Evolutionary conservation across 2,797 vertebrate species (phyloP), one percentile per base, ranked within the genome.

Genomic region (Dipus sagitta): DNA sequence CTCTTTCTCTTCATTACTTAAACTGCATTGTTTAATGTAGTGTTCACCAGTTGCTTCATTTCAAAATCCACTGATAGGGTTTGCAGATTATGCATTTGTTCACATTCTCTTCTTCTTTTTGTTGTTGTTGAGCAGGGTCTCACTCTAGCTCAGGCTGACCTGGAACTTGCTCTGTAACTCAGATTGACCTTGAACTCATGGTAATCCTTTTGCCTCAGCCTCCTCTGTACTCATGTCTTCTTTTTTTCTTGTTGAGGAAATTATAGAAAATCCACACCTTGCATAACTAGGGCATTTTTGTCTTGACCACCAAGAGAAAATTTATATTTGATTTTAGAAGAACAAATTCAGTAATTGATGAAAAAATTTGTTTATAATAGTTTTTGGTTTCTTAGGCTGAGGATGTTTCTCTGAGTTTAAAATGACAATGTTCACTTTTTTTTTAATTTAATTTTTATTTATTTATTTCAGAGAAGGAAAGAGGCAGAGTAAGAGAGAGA

Each of bases 291-390:
- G 4, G 30, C 3, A 80, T 62, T 93, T 90, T 92, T 93, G 38
- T 23, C 28, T 95, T 95, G 47, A 82, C 92, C 76, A 82, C 10
- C 38, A 86, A 75, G 38, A 89, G 2, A 95, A 76, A 87, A 67
- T 94, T 91, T 89, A n/a, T 58, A 64, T 91, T 91, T 87, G 58
- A 84, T 80, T 94, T 80, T 87, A 74, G 58, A 78, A 84, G 89
- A 92, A 2, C 65, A 20, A 96, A 96, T 65, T 95, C 64, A 95
- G 72, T 92, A 86, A 34, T 93, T 95, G 76, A 94, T 90, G 92
- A 88, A 95, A 96, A 83, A 92, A 86, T 95, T 95, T 86, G 13
- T 95, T 96, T 96, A 86, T 85, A 94, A 91, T 96, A 65, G 70
- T 84, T 96, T 97, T 86, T 20, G 47, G 11, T 88, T 94, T 79